These are phyloP conservation scores for Grapholita molesta DNA, from an alignment of 1,140 invertebrate genomes.

Conservation along the genomic window DNA sequence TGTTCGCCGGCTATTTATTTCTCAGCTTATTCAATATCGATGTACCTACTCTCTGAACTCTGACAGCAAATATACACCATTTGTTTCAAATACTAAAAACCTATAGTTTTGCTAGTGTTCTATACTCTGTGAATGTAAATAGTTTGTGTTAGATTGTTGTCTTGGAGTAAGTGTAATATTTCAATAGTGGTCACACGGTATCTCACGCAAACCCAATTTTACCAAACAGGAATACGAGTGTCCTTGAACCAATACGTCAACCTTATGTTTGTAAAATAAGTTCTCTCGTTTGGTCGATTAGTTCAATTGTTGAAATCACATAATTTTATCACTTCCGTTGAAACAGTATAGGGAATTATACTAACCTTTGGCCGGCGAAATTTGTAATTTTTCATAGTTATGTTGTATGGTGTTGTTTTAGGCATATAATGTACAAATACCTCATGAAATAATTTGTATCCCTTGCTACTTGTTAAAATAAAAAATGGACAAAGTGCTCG, in stretches of 20 bases:
- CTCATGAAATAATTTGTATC: background rate
- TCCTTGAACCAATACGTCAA: no score
- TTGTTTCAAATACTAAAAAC: background rate
- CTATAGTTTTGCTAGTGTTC: background rate
- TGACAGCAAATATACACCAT: background rate
- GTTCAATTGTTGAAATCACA: background rate
- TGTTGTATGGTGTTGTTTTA: conserved; percentile 7
- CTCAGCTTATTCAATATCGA: background rate
- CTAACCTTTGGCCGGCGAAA: background rate
- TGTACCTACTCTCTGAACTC: background rate
- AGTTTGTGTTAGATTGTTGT: background rate
- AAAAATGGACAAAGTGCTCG: background rate
- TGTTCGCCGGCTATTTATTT: background rate
- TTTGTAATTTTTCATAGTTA: background rate
- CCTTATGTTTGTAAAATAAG: no score
- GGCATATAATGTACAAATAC: conserved; percentile 7
- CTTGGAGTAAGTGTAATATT: background rate
- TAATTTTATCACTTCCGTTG: background rate
- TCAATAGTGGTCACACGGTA: background rate
- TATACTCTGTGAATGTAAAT: background rate
- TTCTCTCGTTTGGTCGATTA: no score
- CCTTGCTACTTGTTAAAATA: background rate
- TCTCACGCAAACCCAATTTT: background rate
- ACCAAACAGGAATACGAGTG: background rate
- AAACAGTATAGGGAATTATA: background rate